These are phyloP conservation scores for Toxotes chatareus DNA, from an alignment of 2,113 vertebrate genomes.

Conservation along the genomic window DNA sequence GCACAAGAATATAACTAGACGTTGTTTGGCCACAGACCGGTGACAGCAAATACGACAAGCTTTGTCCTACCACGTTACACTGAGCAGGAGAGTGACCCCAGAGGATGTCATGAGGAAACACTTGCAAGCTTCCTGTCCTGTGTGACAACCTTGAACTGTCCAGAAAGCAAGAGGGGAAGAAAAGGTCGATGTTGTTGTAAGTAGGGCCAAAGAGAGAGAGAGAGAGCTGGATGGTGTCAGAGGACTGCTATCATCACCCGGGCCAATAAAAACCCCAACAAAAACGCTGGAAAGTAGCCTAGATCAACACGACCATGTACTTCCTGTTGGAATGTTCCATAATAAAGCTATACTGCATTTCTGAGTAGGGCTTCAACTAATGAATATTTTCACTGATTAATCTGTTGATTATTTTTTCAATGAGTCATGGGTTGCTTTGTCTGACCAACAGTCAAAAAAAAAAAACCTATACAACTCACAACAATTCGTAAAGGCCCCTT, in stretches of 20 bases:
- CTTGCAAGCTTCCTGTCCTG: constrained; percentile 65
- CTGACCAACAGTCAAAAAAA: no score
- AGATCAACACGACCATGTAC: constrained; percentile 10
- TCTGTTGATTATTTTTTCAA: background rate
- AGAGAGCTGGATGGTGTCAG: constrained; percentile 32
- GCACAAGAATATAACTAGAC: constrained; percentile 14
- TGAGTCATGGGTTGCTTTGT: no score
- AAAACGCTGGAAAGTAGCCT: constrained; percentile 23
- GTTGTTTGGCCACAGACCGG: constrained; percentile 8
- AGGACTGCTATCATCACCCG: constrained; percentile 12
- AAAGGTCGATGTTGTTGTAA: constrained; percentile 34
- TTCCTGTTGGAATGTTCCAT: constrained; percentile 15
- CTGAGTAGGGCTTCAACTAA: background rate
- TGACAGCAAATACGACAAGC: background rate
- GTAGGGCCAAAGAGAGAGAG: background rate
- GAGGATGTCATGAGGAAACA: constrained; percentile 68
- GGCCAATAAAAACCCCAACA: constrained; percentile 39
- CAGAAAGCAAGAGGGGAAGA: constrained; percentile 29
- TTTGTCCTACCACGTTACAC: background rate
- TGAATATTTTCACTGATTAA: background rate
- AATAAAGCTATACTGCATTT: background rate
- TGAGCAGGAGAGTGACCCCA: constrained; percentile 22
- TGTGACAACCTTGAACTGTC: constrained; percentile 63
- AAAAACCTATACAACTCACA: no score
- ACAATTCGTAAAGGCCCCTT: no score